phyloP scores from a whole-genome alignment of 2,113 vertebrate genomes.

The Sylvilagus bachmani region DNA sequence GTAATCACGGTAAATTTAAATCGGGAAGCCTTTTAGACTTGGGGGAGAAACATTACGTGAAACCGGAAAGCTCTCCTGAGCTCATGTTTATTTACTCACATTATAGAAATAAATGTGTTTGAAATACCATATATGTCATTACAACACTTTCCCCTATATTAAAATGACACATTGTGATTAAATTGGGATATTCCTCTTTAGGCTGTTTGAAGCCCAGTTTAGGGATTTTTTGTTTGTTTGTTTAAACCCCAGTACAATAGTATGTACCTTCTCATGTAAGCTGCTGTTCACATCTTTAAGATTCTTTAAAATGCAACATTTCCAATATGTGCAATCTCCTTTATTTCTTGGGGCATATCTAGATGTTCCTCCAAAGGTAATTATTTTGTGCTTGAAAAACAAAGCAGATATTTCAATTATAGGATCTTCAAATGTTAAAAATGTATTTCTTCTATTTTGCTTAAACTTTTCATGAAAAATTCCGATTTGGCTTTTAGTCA shows the following conservation, averaged over 20 bases:
- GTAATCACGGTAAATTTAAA: constrained; percentile 59
- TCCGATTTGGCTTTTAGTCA: not conserved
- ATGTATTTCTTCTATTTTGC: not conserved
- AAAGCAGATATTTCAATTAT: not conserved
- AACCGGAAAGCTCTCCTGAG: not conserved
- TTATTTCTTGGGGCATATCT: not conserved
- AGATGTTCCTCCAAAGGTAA: not conserved
- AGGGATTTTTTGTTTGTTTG: constrained; percentile 11
- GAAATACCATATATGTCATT: not conserved
- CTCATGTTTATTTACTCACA: constrained; percentile 46
- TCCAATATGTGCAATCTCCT: not conserved
- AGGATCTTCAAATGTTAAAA: not conserved
- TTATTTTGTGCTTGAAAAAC: constrained; percentile 31
- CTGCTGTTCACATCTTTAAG: not conserved
- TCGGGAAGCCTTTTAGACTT: constrained; percentile 44
- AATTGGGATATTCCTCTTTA: not conserved
- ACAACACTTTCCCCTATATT: not conserved
- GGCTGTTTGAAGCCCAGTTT: not conserved
- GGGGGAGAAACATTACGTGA: constrained; percentile 38
- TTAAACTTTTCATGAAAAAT: not conserved
- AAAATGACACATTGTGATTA: constrained; percentile 5
- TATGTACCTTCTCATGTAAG: not conserved
- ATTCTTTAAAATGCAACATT: not conserved
- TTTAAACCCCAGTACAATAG: accelerated
- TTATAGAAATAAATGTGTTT: not conserved